Evolutionary conservation across 1,140 invertebrate genomes (phyloP).

Genomic region (Sesamia nonagrioides): DNA sequence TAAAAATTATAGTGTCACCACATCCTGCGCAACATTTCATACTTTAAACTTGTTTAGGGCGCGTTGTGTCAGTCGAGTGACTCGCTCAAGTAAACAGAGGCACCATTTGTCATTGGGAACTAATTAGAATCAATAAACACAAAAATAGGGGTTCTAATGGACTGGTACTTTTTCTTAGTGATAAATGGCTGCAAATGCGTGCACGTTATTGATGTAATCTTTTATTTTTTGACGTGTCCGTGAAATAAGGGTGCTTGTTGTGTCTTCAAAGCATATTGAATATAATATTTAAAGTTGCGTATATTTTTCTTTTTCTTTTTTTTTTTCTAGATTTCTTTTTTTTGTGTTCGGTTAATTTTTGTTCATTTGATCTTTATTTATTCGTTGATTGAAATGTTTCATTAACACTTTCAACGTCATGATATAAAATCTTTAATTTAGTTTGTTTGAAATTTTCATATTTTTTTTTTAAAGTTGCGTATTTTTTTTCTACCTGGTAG

Average conservation of each 20-base stretch:
- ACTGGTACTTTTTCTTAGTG: constrained; percentile 39
- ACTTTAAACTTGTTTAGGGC: constrained; percentile 47
- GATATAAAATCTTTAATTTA: too few relatives aligned
- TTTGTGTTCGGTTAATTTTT: too few relatives aligned
- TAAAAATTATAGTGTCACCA: constrained; percentile 47
- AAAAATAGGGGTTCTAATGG: constrained; percentile 36
- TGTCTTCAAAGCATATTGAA: not conserved
- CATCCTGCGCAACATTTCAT: constrained; percentile 50
- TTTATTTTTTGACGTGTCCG: constrained; percentile 34
- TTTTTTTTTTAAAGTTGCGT: too few relatives aligned
- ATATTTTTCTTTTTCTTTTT: too few relatives aligned
- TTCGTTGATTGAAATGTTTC: too few relatives aligned
- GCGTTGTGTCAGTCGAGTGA: constrained; percentile 51
- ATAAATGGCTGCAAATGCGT: constrained; percentile 34
- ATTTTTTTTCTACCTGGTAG: too few relatives aligned
- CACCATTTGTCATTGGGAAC: constrained; percentile 38
- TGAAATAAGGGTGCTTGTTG: not conserved
- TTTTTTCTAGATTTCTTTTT: too few relatives aligned
- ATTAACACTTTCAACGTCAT: too few relatives aligned
- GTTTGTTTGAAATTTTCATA: too few relatives aligned
- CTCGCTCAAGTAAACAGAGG: constrained; percentile 43
- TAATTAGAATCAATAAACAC: constrained; percentile 49
- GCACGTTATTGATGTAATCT: constrained; percentile 26
- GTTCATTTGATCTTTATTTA: too few relatives aligned
- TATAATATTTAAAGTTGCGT: too few relatives aligned